Percentiles rank a stretch among this genome's conserved stretches.
phyloP scores from a whole-genome alignment of 2,888 invertebrate genomes.

The Drosophila acutilabella region DNA sequence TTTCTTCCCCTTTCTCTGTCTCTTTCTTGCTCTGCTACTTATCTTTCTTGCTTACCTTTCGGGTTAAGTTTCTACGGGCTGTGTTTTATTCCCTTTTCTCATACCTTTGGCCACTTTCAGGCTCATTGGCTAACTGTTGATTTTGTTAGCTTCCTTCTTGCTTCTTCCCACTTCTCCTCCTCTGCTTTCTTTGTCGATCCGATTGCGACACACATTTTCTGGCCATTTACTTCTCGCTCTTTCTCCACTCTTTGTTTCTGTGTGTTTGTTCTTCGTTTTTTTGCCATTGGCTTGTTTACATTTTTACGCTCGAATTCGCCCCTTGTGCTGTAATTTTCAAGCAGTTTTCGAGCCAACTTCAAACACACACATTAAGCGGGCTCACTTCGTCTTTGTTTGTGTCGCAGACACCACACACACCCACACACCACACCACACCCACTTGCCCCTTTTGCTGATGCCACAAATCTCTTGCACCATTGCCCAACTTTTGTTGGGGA shows the following conservation, averaged over 20 bases:
- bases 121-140: constrained; percentile 80
- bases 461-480: constrained; percentile 35
- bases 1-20: not conserved
- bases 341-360: constrained; percentile 71
- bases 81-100: constrained; percentile 27
- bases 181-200: constrained; percentile 36
- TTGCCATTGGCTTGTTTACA: constrained; percentile 67
- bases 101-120: constrained; percentile 58
- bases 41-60: constrained; percentile 25
- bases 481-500: constrained; percentile 27
- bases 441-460: constrained; percentile 12
- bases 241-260: constrained; percentile 11
- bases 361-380: constrained; percentile 72
- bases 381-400: constrained; percentile 47
- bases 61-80: constrained; percentile 29
- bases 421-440: not conserved
- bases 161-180: not conserved
- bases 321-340: constrained; percentile 69
- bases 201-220: constrained; percentile 72
- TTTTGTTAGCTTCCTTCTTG: constrained; percentile 48
- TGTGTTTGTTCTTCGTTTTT: constrained; percentile 17
- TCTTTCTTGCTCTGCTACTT: not conserved
- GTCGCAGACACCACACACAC: not conserved
- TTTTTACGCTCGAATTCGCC: constrained; percentile 76
- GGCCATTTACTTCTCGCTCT: constrained; percentile 21